Evolutionary conservation across 2,888 invertebrate genomes (phyloP).

Genomic region (Microctonus aethiopoides): DNA sequence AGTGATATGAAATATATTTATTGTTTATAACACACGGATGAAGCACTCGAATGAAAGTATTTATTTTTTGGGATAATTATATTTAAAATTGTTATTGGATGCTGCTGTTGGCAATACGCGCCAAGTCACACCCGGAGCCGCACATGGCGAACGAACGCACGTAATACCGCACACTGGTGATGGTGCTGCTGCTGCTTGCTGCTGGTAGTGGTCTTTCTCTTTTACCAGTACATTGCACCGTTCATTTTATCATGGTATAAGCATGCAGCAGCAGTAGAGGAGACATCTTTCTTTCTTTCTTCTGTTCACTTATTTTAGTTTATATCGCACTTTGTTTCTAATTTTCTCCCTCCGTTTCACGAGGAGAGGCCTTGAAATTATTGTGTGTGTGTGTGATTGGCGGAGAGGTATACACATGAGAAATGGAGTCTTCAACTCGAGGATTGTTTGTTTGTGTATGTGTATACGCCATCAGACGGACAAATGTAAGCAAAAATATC

Average conservation of each 20-base stretch:
- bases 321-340: not conserved
- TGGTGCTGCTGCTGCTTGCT: not conserved
- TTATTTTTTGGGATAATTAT: not conserved
- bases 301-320: not conserved
- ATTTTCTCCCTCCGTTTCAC: not conserved
- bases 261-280: constrained; percentile 17
- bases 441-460: not conserved
- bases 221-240: constrained; percentile 21
- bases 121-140: constrained; percentile 54
- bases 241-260: not conserved
- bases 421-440: no score
- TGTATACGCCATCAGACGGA: not conserved
- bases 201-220: not conserved
- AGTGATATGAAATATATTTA: no score
- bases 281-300: not conserved
- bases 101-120: constrained; percentile 38
- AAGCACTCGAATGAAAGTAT: no score
- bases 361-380: constrained; percentile 25
- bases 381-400: constrained; percentile 8
- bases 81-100: constrained; percentile 12
- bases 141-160: constrained; percentile 54
- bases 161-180: constrained; percentile 23
- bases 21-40: no score
- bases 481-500: not conserved
- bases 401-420: not conserved